These are phyloP conservation scores for Trichonephila inaurata DNA, from an alignment of 1,140 invertebrate genomes.

Conservation along the genomic window DNA sequence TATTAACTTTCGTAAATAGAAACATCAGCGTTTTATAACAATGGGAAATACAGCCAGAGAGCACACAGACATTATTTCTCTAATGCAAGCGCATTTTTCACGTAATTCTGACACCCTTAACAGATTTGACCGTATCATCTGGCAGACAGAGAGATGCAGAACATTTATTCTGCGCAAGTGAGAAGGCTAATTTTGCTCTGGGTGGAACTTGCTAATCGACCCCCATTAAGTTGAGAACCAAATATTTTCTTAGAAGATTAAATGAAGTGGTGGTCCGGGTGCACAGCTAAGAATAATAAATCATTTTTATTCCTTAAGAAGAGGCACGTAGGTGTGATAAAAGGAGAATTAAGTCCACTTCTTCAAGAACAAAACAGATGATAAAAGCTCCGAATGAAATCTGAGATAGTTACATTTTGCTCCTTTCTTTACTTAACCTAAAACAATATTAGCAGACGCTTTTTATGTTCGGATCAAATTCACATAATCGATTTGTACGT, in stretches of 20 bases:
- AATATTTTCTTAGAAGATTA: constrained; percentile 65
- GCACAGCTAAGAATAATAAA: constrained; percentile 43
- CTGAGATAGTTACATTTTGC: not conserved
- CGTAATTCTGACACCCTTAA: constrained; percentile 1
- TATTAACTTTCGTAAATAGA: not conserved
- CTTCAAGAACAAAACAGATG: not conserved
- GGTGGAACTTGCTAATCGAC: constrained; percentile 13
- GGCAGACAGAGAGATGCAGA: not conserved
- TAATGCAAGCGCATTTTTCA: constrained; percentile 4
- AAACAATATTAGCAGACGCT: not conserved
- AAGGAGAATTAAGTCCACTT: constrained; percentile 20
- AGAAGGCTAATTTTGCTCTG: constrained; percentile 28
- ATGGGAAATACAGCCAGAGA: not conserved
- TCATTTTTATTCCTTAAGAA: constrained; percentile 47
- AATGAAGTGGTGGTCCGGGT: not conserved
- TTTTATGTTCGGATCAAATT: not conserved
- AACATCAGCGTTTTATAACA: constrained; percentile 10
- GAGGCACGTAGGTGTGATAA: constrained; percentile 31
- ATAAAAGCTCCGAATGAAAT: constrained; percentile 12
- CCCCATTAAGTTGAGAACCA: constrained; percentile 55
- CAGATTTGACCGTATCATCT: constrained; percentile 16
- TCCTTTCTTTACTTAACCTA: not conserved
- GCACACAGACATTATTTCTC: constrained; percentile 15
- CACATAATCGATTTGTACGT: not conserved
- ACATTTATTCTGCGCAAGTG: constrained; percentile 23